phyloP scores from a whole-genome alignment of 1,140 invertebrate species.

The Chironomus tepperi region DNA sequence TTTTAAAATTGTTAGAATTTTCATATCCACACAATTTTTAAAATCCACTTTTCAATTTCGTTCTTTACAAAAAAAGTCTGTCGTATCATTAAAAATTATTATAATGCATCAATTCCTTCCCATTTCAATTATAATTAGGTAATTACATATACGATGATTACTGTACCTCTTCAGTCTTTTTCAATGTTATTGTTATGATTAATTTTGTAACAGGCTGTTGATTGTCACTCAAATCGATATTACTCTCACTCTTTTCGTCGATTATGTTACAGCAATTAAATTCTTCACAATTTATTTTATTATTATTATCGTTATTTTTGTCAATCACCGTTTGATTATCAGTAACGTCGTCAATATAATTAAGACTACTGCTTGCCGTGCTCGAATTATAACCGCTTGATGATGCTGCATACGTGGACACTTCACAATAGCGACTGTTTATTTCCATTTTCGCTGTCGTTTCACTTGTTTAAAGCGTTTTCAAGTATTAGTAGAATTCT shows the following conservation, averaged over 20 bases:
- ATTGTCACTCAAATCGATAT: not conserved
- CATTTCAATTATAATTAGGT: no score
- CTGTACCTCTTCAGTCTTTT: not conserved
- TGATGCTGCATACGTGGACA: conserved; percentile 15
- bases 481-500: not conserved
- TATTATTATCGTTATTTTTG: not conserved
- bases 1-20: no score
- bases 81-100: no score
- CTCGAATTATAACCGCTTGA: conserved; percentile 15
- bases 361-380: conserved; percentile 6
- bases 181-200: not conserved
- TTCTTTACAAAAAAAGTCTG: no score
- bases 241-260: not conserved
- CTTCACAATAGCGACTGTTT: conserved; percentile 17
- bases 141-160: not conserved
- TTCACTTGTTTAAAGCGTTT: not conserved
- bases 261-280: not conserved
- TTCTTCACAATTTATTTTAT: not conserved
- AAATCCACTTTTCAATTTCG: no score
- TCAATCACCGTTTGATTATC: conserved; percentile 8
- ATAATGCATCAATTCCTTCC: no score
- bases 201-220: not conserved
- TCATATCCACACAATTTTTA: no score
- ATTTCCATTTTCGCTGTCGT: conserved; percentile 8
- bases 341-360: not conserved